A percentile compares a stretch with the other conserved stretches of the same genome.
Conservation (phyloP, 2,888 invertebrate species). For the Apotomis capreana region DNA sequence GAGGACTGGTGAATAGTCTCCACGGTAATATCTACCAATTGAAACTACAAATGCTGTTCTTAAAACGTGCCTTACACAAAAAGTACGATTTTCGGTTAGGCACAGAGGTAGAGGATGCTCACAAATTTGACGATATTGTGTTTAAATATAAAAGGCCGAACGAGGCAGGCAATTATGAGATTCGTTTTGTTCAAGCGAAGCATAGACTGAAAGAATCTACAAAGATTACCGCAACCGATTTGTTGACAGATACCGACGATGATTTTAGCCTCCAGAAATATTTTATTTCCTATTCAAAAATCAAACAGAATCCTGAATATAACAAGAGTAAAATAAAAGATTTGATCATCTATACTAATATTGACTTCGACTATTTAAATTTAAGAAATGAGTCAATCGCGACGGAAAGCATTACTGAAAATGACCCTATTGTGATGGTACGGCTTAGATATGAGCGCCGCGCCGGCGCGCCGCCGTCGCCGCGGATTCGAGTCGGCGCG, state of each 20-base stretch:
- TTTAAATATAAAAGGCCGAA: not conserved
- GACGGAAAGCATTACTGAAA: not conserved
- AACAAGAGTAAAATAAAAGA: not conserved
- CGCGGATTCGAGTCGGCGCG: no score
- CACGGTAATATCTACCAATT: conserved; percentile 2
- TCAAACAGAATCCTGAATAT: not conserved
- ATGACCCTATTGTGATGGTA: not conserved
- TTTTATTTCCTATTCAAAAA: not conserved
- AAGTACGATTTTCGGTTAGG: not conserved
- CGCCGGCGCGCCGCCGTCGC: no score
- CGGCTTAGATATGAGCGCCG: no score
- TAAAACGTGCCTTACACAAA: conserved; percentile 4
- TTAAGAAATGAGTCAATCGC: not conserved
- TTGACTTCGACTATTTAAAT: not conserved
- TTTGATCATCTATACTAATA: not conserved
- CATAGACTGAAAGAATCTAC: not conserved
- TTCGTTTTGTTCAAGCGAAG: not conserved
- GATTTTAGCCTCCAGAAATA: conserved; percentile 2
- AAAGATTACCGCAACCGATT: not conserved
- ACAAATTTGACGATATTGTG: conserved; percentile 2
- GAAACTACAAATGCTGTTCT: conserved; percentile 3
- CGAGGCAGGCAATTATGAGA: not conserved
- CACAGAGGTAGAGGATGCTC: not conserved
- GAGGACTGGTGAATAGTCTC: not conserved
- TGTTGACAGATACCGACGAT: not conserved